Conservation (phyloP, 1,140 invertebrate genomes). For the Drosophila sucinea region DNA sequence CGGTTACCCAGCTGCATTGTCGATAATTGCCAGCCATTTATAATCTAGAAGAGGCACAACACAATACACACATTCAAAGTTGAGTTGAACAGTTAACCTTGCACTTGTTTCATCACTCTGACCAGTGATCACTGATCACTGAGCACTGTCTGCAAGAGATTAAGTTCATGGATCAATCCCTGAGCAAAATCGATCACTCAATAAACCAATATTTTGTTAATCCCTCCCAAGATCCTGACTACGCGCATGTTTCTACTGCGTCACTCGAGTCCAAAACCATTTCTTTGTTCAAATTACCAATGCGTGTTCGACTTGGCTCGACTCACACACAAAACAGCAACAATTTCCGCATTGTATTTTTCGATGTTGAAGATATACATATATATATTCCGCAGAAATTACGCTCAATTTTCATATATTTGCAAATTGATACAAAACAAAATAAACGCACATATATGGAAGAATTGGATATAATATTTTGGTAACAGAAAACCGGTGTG, state of each 20-base stretch:
- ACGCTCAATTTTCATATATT: slow-evolving; percentile 4
- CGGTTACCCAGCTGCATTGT: slow-evolving; percentile 39
- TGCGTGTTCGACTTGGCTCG: neutral
- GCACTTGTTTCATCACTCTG: slow-evolving; percentile 7
- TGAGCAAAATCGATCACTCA: too few species aligned
- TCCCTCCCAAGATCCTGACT: neutral
- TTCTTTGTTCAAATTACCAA: slow-evolving; percentile 11
- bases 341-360: slow-evolving; percentile 17
- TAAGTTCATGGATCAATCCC: neutral
- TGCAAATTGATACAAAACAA: neutral
- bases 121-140: neutral
- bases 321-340: neutral
- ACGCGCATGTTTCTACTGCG: neutral
- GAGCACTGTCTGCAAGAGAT: neutral
- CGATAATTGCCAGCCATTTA: slow-evolving; percentile 36
- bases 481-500: slow-evolving; percentile 3
- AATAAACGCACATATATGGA: slow-evolving; percentile 1
- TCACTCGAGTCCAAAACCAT: neutral
- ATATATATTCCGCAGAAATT: neutral
- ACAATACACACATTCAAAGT: neutral
- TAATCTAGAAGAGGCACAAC: slow-evolving; percentile 5
- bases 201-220: too few species aligned
- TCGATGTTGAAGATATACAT: neutral
- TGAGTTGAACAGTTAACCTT: slow-evolving; percentile 12
- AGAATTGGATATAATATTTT: slow-evolving; percentile 1